Conservation (phyloP, 2,113 vertebrate genomes). For the Etheostoma spectabile region DNA sequence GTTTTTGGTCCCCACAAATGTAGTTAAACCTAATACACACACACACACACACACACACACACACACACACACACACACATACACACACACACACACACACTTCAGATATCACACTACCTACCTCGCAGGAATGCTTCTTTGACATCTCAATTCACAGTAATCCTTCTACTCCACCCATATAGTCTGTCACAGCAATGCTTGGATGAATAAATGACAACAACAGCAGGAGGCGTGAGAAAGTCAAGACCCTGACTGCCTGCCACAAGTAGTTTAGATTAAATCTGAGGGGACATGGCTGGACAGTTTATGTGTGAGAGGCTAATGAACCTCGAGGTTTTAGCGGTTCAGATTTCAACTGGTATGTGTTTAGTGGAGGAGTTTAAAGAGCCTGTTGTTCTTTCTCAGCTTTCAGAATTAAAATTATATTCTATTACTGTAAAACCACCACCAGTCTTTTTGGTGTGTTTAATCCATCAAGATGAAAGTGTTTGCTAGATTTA, state of each 20-base stretch:
- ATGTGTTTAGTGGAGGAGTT: neutral
- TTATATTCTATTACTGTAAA: neutral
- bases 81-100: neutral
- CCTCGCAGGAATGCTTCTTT: slow-evolving; percentile 8
- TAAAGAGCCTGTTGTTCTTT: neutral
- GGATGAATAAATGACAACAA: slow-evolving; percentile 26
- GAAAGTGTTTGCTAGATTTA: slow-evolving; percentile 35
- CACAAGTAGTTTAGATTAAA: slow-evolving; percentile 15
- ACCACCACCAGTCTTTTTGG: neutral
- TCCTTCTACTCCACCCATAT: neutral
- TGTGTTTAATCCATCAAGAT: slow-evolving; percentile 25
- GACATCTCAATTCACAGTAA: slow-evolving; percentile 42
- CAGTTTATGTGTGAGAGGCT: slow-evolving; percentile 14
- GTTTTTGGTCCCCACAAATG: too few species aligned
- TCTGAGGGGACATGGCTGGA: slow-evolving; percentile 21
- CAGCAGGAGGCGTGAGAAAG: slow-evolving; percentile 47
- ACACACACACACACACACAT: slow-evolving; percentile 22
- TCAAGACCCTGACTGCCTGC: neutral
- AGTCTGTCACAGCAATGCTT: slow-evolving; percentile 5
- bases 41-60: slow-evolving; percentile 16
- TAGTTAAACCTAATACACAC: too few species aligned
- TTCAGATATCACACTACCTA: slow-evolving; percentile 15
- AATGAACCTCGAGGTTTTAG: slow-evolving; percentile 39
- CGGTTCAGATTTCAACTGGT: slow-evolving; percentile 19
- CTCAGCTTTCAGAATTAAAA: neutral